Percentiles rank a stretch among this genome's conserved stretches.
Conservation (phyloP, 2,888 invertebrate species). For the Microplitis deprimator region DNA sequence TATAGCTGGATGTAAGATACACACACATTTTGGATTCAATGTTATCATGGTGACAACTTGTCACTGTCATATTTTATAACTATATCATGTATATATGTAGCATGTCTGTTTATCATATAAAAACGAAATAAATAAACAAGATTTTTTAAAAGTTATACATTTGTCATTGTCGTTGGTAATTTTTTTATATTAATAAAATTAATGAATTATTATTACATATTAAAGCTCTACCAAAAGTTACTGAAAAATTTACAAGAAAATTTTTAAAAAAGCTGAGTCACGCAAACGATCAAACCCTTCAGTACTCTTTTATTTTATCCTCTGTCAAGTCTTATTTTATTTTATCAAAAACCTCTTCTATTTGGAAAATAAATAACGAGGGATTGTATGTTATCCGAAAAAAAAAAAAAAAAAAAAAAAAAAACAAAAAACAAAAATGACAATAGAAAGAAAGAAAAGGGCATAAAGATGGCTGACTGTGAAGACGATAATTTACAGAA, state of each 20-base stretch:
- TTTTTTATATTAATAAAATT: too few species aligned
- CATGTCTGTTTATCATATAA: constrained; percentile 32
- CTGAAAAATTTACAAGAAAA: background rate
- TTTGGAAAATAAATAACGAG: constrained; percentile 1
- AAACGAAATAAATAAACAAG: background rate
- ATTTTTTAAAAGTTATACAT: background rate
- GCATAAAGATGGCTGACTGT: background rate
- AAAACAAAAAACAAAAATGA: background rate
- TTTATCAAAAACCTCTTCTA: background rate
- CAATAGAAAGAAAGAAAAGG: background rate
- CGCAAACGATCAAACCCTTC: background rate
- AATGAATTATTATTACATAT: too few species aligned
- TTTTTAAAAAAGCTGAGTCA: background rate
- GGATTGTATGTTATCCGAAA: background rate
- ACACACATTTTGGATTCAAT: background rate
- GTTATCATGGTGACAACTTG: constrained; percentile 29
- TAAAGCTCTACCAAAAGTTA: too few species aligned
- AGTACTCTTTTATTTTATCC: background rate
- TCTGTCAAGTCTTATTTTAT: background rate
- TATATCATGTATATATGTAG: constrained; percentile 16
- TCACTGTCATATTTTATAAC: constrained; percentile 31
- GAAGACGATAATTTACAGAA: constrained; percentile 22
- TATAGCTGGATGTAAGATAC: background rate
- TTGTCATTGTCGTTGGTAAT: too few species aligned
- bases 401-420: background rate